These are phyloP conservation scores for Trinectes maculatus DNA, from an alignment of 2,113 vertebrate genomes.

Conservation along the genomic window DNA sequence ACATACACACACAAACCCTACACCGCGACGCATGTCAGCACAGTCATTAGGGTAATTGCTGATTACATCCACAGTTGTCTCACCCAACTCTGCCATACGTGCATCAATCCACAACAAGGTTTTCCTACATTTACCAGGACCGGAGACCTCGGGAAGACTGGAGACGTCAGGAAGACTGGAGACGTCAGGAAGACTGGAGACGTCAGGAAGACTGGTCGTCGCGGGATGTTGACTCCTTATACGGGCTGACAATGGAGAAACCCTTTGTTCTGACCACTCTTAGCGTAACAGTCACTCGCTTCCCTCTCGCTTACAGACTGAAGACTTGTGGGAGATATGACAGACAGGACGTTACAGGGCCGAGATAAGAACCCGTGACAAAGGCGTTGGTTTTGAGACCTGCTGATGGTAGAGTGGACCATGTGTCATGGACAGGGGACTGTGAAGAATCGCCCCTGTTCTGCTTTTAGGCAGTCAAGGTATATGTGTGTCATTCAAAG, in stretches of 20 bases:
- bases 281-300: constrained; percentile 31
- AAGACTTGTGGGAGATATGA: constrained; percentile 22
- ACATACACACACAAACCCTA: constrained; percentile 55
- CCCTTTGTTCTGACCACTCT: constrained; percentile 9
- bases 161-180: too few species aligned
- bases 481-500: constrained; percentile 70
- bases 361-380: constrained; percentile 53
- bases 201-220: not conserved
- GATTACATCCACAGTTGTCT: constrained; percentile 73
- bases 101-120: constrained; percentile 45
- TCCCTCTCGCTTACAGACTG: not conserved
- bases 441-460: constrained; percentile 71
- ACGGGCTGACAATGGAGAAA: not conserved
- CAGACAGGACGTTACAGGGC: constrained; percentile 29
- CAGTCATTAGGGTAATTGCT: constrained; percentile 78
- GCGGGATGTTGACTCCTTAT: constrained; percentile 27
- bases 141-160: too few species aligned
- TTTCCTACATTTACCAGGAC: constrained; percentile 26
- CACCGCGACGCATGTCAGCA: constrained; percentile 73
- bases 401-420: constrained; percentile 70
- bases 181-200: too few species aligned
- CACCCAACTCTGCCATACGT: constrained; percentile 46
- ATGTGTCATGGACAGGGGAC: constrained; percentile 66
- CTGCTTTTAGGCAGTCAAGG: constrained; percentile 59
- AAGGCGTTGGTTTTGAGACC: constrained; percentile 64